phyloP scores from a whole-genome alignment of 2,888 invertebrate species.

The Caenorhabditis sp. region DNA sequence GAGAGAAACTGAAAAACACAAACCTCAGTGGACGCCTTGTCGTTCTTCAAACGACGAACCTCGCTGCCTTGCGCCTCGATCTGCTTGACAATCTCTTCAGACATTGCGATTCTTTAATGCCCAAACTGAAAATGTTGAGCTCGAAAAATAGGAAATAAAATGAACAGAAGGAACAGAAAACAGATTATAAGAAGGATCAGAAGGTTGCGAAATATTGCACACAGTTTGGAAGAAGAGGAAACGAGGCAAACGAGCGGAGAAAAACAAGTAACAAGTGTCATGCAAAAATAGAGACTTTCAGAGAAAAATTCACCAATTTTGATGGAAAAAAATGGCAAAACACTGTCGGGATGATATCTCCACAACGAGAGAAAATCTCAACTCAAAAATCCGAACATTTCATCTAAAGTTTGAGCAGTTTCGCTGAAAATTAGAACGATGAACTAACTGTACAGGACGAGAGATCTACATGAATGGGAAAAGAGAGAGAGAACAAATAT shows the following conservation, averaged over 20 bases:
- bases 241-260: background rate
- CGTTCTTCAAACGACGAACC: conserved; percentile 66
- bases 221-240: conserved; percentile 10
- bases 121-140: conserved; percentile 36
- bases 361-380: too few species aligned
- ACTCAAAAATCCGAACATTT: background rate
- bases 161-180: background rate
- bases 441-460: conserved; percentile 12
- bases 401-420: background rate
- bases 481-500: conserved; percentile 42
- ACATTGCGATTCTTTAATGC: conserved; percentile 41
- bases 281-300: background rate
- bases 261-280: conserved; percentile 7
- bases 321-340: too few species aligned
- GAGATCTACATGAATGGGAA: conserved; percentile 19
- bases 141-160: background rate
- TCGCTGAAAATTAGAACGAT: background rate
- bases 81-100: conserved; percentile 61
- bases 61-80: conserved; percentile 68
- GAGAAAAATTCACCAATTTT: background rate
- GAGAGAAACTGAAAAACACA: too few species aligned
- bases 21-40: conserved; percentile 55
- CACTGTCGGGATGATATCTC: too few species aligned
- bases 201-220: conserved; percentile 49
- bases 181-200: background rate